Conservation (phyloP, 2,888 invertebrate species). For the Cosmopolites sordidus region DNA sequence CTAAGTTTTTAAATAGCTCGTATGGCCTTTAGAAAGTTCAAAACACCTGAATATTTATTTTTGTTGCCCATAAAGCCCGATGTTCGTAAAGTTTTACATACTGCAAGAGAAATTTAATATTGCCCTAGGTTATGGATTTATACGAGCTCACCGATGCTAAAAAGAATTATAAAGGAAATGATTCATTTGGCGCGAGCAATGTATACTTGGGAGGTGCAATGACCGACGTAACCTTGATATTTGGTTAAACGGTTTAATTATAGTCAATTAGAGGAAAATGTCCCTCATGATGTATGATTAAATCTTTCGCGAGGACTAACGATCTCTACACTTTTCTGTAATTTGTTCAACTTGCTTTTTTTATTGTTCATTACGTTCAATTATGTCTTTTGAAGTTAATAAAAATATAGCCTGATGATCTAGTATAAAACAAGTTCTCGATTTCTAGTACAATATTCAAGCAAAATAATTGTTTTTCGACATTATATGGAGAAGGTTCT, state of each 20-base stretch:
- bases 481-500: no score
- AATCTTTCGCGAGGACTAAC: constrained; percentile 18
- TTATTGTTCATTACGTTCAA: background rate
- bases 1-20: constrained; percentile 16
- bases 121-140: constrained; percentile 39
- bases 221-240: constrained; percentile 35
- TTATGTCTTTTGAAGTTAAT: background rate
- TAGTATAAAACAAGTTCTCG: no score
- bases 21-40: constrained; percentile 36
- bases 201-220: constrained; percentile 29
- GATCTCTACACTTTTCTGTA: constrained; percentile 12
- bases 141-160: constrained; percentile 15
- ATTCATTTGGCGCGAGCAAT: constrained; percentile 33
- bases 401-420: background rate
- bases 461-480: no score
- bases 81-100: constrained; percentile 31
- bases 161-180: constrained; percentile 38
- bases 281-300: constrained; percentile 25
- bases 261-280: constrained; percentile 25
- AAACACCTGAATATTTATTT: constrained; percentile 44
- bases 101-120: constrained; percentile 38
- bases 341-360: background rate
- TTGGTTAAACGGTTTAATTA: constrained; percentile 31
- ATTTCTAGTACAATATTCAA: no score
- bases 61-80: constrained; percentile 32